Conservation (phyloP, 1,140 invertebrate genomes). For the Microplitis demolitor region DNA sequence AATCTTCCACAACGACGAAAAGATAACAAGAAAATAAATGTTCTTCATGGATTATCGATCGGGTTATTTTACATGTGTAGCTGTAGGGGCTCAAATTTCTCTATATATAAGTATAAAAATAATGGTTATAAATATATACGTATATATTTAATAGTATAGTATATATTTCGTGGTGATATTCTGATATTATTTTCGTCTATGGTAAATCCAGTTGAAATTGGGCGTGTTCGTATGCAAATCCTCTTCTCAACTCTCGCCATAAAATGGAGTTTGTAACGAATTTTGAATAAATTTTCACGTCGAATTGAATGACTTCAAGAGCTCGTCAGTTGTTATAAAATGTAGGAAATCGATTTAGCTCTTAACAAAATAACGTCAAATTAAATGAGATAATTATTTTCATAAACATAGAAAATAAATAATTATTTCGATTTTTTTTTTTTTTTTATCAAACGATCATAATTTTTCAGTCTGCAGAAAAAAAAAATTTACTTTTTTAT, state of each 20-base stretch:
- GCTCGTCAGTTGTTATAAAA: not conserved
- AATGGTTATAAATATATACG: not conserved
- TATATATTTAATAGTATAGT: not conserved
- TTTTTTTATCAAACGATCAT: no score
- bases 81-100: not conserved
- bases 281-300: slow-evolving; percentile 5
- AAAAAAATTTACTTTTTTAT: no score
- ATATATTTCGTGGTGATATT: not conserved
- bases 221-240: not conserved
- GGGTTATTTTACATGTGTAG: not conserved
- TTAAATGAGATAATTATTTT: not conserved
- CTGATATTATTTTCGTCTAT: not conserved
- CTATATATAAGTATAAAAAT: not conserved
- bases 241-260: not conserved
- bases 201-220: not conserved
- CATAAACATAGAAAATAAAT: no score
- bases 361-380: no score
- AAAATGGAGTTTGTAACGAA: slow-evolving; percentile 2
- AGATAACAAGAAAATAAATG: slow-evolving; percentile 18
- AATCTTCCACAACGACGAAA: not conserved
- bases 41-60: slow-evolving; percentile 22
- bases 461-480: no score
- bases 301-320: not conserved
- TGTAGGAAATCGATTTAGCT: no score
- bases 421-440: no score